Evolutionary conservation across 2,113 vertebrate genomes (phyloP).

Genomic region (Erinaceus europaeus): DNA sequence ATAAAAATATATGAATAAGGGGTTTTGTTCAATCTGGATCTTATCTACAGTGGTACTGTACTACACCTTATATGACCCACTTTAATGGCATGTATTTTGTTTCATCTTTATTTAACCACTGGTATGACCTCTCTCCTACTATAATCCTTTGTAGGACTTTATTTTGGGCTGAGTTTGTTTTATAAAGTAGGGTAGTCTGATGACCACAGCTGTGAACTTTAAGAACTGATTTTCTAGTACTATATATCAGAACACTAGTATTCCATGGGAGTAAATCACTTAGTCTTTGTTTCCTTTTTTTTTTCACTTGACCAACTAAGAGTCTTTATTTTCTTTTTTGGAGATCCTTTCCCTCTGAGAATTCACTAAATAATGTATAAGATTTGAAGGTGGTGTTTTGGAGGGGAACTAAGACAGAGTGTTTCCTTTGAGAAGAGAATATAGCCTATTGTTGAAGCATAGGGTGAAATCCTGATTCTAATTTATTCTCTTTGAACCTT

Average conservation of each 20-base stretch:
- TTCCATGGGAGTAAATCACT: constrained; percentile 60
- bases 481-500: constrained; percentile 75
- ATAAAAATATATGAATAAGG: constrained; percentile 17
- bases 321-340: constrained; percentile 68
- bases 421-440: constrained; percentile 64
- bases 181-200: constrained; percentile 24
- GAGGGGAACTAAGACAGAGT: background rate
- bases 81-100: background rate
- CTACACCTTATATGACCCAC: background rate
- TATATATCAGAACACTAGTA: constrained; percentile 15
- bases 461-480: constrained; percentile 68
- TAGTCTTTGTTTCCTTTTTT: constrained; percentile 63
- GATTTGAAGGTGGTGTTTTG: constrained; percentile 54
- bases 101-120: constrained; percentile 36
- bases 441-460: constrained; percentile 70
- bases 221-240: constrained; percentile 50
- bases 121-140: background rate
- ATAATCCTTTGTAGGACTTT: constrained; percentile 23
- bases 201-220: background rate
- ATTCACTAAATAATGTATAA: constrained; percentile 78
- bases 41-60: background rate
- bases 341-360: background rate
- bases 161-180: constrained; percentile 43
- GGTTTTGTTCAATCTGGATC: background rate
- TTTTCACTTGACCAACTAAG: constrained; percentile 40